A percentile compares a stretch with the other conserved stretches of the same genome.
These are phyloP conservation scores for Saccostrea echinata DNA, from an alignment of 1,140 invertebrate genomes.

Conservation along the genomic window DNA sequence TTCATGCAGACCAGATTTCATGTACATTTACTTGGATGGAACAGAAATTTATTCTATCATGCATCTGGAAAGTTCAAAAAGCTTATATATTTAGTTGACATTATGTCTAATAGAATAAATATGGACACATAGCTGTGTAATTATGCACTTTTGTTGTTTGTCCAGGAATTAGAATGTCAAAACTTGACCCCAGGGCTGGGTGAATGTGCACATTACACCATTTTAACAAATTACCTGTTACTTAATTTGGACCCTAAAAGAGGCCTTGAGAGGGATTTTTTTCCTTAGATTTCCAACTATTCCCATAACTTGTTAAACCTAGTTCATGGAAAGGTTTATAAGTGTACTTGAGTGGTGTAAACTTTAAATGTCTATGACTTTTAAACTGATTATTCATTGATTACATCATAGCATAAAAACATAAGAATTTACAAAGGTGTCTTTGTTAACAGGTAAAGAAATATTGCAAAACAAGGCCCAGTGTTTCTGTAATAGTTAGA, in stretches of 20 bases:
- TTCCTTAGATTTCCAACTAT: not conserved
- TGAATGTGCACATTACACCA: conserved; percentile 17
- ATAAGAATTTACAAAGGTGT: not conserved
- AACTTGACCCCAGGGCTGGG: conserved; percentile 2
- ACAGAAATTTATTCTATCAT: not conserved
- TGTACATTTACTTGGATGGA: not conserved
- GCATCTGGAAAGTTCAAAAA: not conserved
- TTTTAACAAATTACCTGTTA: conserved; percentile 19
- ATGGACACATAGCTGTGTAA: not conserved
- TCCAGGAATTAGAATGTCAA: not conserved
- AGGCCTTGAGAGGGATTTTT: not conserved
- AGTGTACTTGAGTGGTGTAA: not conserved
- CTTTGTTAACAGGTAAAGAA: not conserved
- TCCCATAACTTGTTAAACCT: not conserved
- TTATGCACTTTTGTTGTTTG: conserved; percentile 21
- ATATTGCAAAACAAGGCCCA: not conserved
- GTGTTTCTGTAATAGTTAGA: not conserved
- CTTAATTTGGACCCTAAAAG: not conserved
- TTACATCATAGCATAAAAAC: not conserved
- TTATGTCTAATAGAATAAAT: not conserved
- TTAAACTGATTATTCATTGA: not conserved
- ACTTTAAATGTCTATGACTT: not conserved
- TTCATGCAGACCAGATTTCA: not conserved
- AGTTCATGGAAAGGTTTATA: not conserved
- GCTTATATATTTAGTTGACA: no score